Conservation (phyloP, 2,113 vertebrate species). For the Bettongia penicillata region DNA sequence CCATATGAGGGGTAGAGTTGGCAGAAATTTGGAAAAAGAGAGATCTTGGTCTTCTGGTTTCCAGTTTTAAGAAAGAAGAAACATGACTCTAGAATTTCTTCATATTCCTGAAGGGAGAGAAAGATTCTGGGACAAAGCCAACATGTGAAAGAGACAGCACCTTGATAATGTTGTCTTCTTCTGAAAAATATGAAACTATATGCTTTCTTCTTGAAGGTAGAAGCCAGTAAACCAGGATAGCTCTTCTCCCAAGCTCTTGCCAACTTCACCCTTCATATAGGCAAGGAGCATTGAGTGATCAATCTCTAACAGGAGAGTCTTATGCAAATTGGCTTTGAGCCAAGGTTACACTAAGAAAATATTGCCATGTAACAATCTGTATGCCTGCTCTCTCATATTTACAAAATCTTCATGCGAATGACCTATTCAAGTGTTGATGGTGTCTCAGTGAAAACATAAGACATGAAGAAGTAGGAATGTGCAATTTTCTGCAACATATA, state of each 20-base stretch:
- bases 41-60: not conserved
- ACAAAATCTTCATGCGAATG: not conserved
- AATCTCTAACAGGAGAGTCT: not conserved
- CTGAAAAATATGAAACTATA: not conserved
- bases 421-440: not conserved
- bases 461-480: not conserved
- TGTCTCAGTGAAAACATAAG: not conserved
- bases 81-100: not conserved
- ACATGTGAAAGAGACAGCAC: not conserved
- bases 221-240: not conserved
- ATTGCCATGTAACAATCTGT: not conserved
- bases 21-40: not conserved
- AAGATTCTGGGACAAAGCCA: not conserved
- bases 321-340: not conserved
- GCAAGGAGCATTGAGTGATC: not conserved
- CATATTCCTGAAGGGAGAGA: not conserved
- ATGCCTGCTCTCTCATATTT: not conserved
- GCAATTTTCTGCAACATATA: not conserved
- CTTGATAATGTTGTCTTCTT: not conserved
- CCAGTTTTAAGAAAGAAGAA: not conserved
- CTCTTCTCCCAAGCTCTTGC: not conserved
- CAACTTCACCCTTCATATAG: not conserved
- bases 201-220: not conserved
- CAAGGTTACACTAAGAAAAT: not conserved
- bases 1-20: not conserved